phyloP scores from a whole-genome alignment of 2,113 vertebrate genomes.

The Epinephelus moara region DNA sequence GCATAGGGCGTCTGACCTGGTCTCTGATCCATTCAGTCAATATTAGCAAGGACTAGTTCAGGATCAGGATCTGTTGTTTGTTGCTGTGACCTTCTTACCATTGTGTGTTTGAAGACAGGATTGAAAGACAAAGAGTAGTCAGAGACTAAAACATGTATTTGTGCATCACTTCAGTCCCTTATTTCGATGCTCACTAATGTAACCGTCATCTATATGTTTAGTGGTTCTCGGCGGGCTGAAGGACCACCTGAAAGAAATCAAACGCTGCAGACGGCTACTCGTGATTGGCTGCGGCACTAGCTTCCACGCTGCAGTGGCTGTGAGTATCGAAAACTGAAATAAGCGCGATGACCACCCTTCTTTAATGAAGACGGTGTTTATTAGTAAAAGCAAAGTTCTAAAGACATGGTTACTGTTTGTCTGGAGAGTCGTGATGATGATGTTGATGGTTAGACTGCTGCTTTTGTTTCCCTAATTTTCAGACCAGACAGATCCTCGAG shows the following conservation, averaged over 20 bases:
- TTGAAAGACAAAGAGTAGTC: neutral
- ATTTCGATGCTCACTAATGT: neutral
- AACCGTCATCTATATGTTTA: constrained; percentile 63
- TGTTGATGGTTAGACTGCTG: neutral
- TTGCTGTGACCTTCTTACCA: neutral
- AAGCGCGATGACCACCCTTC: neutral
- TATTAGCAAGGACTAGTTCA: neutral
- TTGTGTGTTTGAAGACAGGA: neutral
- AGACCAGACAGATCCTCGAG: constrained; percentile 96
- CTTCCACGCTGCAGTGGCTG: constrained; percentile 94
- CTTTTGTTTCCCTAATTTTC: neutral
- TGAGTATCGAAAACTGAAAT: constrained; percentile 76
- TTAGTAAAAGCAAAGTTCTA: neutral
- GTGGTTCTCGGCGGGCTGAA: constrained; percentile 94
- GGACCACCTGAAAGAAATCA: constrained; percentile 96
- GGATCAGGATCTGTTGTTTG: neutral
- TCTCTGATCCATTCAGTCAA: neutral
- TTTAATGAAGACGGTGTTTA: neutral
- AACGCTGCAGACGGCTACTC: constrained; percentile 93
- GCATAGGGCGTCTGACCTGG: neutral
- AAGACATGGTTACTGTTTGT: neutral
- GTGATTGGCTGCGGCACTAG: constrained; percentile 97
- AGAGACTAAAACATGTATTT: neutral
- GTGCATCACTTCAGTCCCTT: neutral
- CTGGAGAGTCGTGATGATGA: neutral